Evolutionary conservation across 2,888 invertebrate genomes (phyloP).

Genomic region (Aporophyla lueneburgensis): DNA sequence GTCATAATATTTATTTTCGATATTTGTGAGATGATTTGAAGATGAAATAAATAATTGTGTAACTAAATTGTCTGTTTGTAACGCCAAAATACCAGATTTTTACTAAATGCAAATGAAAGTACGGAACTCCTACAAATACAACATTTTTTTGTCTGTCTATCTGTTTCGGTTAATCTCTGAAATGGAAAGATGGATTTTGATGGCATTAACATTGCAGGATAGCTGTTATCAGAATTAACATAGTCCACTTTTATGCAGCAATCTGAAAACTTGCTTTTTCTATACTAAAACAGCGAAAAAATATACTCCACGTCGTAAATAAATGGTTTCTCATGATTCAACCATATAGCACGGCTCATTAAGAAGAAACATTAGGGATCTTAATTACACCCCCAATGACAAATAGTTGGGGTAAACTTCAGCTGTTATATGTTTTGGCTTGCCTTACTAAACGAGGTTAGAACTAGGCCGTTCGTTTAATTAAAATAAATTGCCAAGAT

Average conservation of each 20-base stretch:
- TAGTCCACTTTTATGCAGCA: too few species aligned
- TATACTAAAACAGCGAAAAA: too few species aligned
- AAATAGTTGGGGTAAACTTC: conserved; percentile 46
- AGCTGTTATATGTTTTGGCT: conserved; percentile 40
- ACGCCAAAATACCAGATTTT: too few species aligned
- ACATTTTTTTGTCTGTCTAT: too few species aligned
- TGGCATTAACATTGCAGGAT: too few species aligned
- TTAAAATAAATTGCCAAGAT: conserved; percentile 36
- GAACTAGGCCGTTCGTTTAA: conserved; percentile 31
- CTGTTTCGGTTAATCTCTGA: too few species aligned
- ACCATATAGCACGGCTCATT: conserved; percentile 52
- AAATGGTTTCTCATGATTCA: conserved; percentile 20
- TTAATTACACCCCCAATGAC: conserved; percentile 62
- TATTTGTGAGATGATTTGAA: background rate
- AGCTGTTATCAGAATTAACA: too few species aligned
- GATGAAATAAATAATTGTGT: too few species aligned
- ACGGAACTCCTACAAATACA: too few species aligned
- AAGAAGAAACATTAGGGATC: conserved; percentile 54
- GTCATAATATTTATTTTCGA: background rate
- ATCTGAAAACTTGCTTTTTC: too few species aligned
- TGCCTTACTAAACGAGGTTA: conserved; percentile 30
- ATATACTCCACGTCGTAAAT: background rate
- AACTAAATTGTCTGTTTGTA: background rate
- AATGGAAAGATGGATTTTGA: too few species aligned
- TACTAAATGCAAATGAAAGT: too few species aligned